These are phyloP conservation scores for Ciona savignyi DNA, from an alignment of 23 tunicate genomes.

Conservation along the genomic window DNA sequence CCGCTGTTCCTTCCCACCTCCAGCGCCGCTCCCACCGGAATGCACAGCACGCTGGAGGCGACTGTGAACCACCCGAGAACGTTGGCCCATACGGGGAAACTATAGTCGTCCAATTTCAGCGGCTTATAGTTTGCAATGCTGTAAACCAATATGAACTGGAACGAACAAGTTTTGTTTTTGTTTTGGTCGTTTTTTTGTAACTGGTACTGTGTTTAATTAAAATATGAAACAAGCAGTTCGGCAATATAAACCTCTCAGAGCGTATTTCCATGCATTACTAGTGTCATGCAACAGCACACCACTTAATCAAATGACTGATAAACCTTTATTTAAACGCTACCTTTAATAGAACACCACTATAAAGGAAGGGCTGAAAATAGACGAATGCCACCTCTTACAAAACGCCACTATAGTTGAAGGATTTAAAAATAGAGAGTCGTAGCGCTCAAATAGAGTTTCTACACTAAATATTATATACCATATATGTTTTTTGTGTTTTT, in stretches of 20 bases:
- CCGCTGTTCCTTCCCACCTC: conserved; percentile 18
- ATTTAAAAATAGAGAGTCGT: too few species aligned
- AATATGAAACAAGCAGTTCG: neutral
- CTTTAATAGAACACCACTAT: neutral
- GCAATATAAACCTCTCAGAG: neutral
- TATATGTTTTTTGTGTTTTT: too few species aligned
- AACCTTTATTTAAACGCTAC: too few species aligned
- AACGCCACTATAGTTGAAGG: too few species aligned
- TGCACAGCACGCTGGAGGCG: conserved; percentile 12
- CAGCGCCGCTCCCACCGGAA: conserved; percentile 32
- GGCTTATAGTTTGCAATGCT: conserved; percentile 19
- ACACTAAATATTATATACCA: too few species aligned
- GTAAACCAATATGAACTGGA: conserved; percentile 42
- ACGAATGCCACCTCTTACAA: too few species aligned
- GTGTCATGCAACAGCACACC: neutral
- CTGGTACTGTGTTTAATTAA: neutral
- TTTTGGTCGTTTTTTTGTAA: neutral
- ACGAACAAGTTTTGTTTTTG: neutral
- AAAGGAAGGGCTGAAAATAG: too few species aligned
- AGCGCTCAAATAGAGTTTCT: too few species aligned
- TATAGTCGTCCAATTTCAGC: conserved; percentile 31
- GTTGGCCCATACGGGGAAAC: conserved; percentile 63
- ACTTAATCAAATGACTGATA: neutral
- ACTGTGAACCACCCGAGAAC: conserved; percentile 57
- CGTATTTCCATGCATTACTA: neutral